Base-by-base conservation (phyloP, 2,797 vertebrate genomes). In the Semaprochilodus insignis region DNA sequence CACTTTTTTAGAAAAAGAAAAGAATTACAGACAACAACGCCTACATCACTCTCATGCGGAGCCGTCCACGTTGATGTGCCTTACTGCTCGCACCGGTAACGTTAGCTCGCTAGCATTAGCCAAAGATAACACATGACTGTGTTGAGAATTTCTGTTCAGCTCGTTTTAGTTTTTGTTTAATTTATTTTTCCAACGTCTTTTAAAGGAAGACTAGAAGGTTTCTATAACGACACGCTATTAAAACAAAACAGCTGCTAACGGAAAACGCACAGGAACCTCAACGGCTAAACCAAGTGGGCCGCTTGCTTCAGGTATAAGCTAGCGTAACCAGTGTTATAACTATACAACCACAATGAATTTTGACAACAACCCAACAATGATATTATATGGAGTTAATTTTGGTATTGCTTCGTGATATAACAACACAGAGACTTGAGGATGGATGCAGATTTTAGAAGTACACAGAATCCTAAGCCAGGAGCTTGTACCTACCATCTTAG, bases 401-500 rank as follows among this genome's bases (percentile, higher is more conserved):
- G 44, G 51, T 65, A 0, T 1, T 40, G 6, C 52, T 27, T 16
- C 4, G 25, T 6, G 13, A 0, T n/a, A 25, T 25, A 34, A 19
- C 7, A 16, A 11, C 57, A 62, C 15, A 52, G 7, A 82, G 7
- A 2, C 51, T 2, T 51, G 2, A 87, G 82, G 94, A 95, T 95
- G 91, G 74, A 23, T 23, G 25, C 40, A 88, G 94, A 95, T 95
- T 87, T 74, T 83, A 17, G 16, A 2, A 5, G 36, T 83, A 34
- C n/a, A 57, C 52, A 25, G 15, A 72, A 36, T 6, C n/a, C 66
- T 70, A 70, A 85, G 85, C 74, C 19, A 17, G 36, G 23, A 89
- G 77, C 80, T 77, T 0, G 1, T 4, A 95, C 95, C 94, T 95
- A 96, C 95, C 95, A 96, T 96, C 91, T 95, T 95, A 91, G 91